Conservation (phyloP, 2,888 invertebrate species). For the Choristoneura rosaceana region DNA sequence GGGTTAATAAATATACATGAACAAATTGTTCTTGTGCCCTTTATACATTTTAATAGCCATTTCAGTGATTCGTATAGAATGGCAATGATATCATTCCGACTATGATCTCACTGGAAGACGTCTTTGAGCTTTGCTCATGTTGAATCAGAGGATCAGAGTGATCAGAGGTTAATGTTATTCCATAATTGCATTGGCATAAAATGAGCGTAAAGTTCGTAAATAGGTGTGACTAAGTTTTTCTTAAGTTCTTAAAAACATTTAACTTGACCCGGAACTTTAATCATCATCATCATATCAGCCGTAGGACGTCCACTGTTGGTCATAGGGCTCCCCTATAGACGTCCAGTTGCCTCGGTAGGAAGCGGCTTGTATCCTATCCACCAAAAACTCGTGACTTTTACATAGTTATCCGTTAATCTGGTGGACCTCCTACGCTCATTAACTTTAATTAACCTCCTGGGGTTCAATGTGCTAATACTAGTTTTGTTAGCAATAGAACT, state of each 20-base stretch:
- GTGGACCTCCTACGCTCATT: too few species aligned
- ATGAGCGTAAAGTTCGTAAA: constrained; percentile 4
- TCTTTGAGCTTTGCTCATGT: constrained; percentile 29
- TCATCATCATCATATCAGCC: too few species aligned
- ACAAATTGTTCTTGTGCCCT: constrained; percentile 21
- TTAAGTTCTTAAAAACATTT: neutral
- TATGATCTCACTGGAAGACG: constrained; percentile 27
- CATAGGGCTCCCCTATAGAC: too few species aligned
- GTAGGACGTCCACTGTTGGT: too few species aligned
- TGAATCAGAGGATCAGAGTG: too few species aligned
- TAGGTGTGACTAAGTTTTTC: constrained; percentile 16
- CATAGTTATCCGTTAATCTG: too few species aligned
- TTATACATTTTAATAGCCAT: constrained; percentile 40
- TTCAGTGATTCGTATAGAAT: constrained; percentile 32
- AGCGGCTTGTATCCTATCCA: too few species aligned
- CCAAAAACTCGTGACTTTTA: too few species aligned
- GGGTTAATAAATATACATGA: constrained; percentile 16
- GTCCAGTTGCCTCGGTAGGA: too few species aligned
- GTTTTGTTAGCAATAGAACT: too few species aligned
- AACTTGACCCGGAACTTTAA: neutral
- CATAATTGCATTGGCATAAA: constrained; percentile 2
- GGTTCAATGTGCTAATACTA: too few species aligned
- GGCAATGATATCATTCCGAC: constrained; percentile 32
- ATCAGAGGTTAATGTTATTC: constrained; percentile 19
- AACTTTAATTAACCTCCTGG: too few species aligned